Evolutionary conservation across 2,797 vertebrate genomes (phyloP), one percentile per base, ranked within the genome.

Genomic region (Discoglossus pictus): DNA sequence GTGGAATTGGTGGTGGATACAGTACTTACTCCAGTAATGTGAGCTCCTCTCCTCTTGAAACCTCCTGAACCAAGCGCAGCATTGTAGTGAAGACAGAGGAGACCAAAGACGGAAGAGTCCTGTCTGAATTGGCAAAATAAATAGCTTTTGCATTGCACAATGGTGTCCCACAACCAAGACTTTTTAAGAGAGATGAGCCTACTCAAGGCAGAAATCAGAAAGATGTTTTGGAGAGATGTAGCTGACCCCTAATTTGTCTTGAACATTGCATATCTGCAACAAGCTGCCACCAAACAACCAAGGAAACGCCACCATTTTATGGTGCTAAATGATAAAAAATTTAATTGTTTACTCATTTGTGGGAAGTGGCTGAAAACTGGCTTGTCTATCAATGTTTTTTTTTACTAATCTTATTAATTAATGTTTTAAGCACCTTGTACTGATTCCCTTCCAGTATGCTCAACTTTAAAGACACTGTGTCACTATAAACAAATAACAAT

Each of bases 21-120:
- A n/a, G 39, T 31, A 1, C 11, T 1, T 71, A 64, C 27, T 59
- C 61, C 46, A 65, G 51, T 10, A 6, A 65, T 0, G 4, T 68
- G 2, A 12, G 54, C 12, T 27, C 73, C 11, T 23, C 38, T 0
- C 35, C 59, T 0, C 47, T 56, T 59, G 76, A 80, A 66, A 70
- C 55, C 16, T 31, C 76, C 11, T 24, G 61, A 59, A 58, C 43
- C 46, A 71, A 71, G 17, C 61, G 68, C 13, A 71, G 68, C 53
- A 38, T 71, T 6, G 44, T 71, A 20, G 83, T 87, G 75, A 88
- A 86, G 82, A 88, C 85, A 63, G 87, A 84, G 0, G 86, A 88
- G 39, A 88, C 85, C 38, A 79, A 82, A 0, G 84, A 86, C 0
- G 84, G 85, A 20, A 85, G 82, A 21, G 61, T 86, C 56, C 79